Conservation (phyloP, 2,113 vertebrate species). For the Otis tarda region DNA sequence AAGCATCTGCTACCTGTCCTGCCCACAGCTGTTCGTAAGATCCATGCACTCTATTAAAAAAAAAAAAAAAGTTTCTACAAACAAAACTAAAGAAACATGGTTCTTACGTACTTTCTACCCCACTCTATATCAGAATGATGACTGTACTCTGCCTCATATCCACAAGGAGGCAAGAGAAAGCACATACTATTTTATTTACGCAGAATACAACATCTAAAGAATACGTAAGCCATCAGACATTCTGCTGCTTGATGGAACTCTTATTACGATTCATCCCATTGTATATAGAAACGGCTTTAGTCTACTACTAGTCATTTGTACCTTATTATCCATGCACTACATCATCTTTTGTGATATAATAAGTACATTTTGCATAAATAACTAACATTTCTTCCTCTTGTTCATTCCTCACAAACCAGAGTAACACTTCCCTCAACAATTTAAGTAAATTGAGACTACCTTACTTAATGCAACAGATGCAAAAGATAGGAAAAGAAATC, state of each 20-base stretch:
- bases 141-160: neutral
- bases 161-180: neutral
- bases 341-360: neutral
- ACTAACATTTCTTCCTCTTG: neutral
- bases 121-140: rapidly evolving
- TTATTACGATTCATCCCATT: neutral
- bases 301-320: neutral
- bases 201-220: neutral
- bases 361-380: neutral
- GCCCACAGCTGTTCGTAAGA: constrained; percentile 94
- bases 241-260: neutral
- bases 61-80: neutral
- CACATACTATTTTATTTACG: neutral
- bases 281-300: neutral
- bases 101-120: neutral
- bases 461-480: neutral
- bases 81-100: neutral
- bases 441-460: neutral
- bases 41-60: constrained; percentile 80
- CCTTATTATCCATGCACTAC: neutral
- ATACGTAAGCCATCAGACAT: neutral
- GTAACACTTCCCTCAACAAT: neutral
- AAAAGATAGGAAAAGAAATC: neutral
- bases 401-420: neutral
- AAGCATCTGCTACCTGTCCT: constrained; percentile 91